These are phyloP conservation scores for Spicauda simplicius DNA, from an alignment of 2,888 invertebrate species.

Conservation along the genomic window DNA sequence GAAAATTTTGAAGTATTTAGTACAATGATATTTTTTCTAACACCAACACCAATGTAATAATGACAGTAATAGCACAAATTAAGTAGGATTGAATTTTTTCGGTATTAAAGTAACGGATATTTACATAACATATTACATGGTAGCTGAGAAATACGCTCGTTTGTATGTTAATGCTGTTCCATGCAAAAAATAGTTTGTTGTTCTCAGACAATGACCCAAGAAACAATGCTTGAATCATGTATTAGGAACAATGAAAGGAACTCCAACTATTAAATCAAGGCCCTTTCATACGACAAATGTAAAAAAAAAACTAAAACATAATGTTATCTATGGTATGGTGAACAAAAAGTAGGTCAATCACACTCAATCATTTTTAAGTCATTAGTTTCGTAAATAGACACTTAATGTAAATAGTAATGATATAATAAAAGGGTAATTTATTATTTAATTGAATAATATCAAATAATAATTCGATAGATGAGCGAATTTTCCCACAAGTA, in stretches of 20 bases:
- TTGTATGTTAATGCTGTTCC: slow-evolving; percentile 68
- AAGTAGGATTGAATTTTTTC: not conserved
- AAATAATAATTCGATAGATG: slow-evolving; percentile 56
- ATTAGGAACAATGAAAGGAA: slow-evolving; percentile 69
- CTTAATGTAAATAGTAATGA: slow-evolving; percentile 4
- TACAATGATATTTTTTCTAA: no score
- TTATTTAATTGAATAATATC: slow-evolving; percentile 6
- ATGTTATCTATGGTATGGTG: not conserved
- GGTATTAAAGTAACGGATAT: not conserved
- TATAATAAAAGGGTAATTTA: not conserved
- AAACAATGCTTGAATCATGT: slow-evolving; percentile 59
- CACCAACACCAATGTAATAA: no score
- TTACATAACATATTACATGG: slow-evolving; percentile 43
- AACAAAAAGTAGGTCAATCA: slow-evolving; percentile 7
- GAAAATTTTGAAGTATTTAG: no score
- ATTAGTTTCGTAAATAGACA: not conserved
- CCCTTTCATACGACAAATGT: not conserved
- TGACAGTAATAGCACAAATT: not conserved
- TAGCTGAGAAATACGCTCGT: slow-evolving; percentile 53
- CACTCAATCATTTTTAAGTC: no score
- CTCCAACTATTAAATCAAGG: slow-evolving; percentile 42
- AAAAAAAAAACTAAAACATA: not conserved
- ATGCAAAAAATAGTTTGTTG: slow-evolving; percentile 52
- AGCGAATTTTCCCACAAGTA: slow-evolving; percentile 71
- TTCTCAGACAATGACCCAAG: slow-evolving; percentile 65